Base-by-base conservation (phyloP, 2,888 invertebrate genomes). In the Himalopsyche japonica region DNA sequence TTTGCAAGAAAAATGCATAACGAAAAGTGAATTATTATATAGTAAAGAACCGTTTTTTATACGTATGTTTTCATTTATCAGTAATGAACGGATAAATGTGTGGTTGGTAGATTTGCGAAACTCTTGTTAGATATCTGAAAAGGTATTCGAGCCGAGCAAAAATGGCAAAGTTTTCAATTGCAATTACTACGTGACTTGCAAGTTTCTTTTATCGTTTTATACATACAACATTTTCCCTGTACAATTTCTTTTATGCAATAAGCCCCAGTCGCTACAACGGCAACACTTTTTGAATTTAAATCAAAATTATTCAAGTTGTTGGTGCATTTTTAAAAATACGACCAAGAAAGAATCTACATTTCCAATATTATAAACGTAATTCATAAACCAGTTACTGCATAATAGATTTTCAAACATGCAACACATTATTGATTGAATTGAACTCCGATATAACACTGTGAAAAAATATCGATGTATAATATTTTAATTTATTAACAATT, bases 171-270 rank as follows among this genome's bases (percentile, higher is more conserved):
- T 86, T 86, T 86, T 84, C 84, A 86, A 86, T 86, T 86, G 84
- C 83, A 84, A 84, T 86, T 84, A 83, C 77, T 48, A 86, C 86
- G 86, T 86, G 86, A 86, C 86, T 84, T 81, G 83, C 79, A 82
- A 81, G 83, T 76, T 48, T 57, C 47, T 79, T 27, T 43, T 57
- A 20, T 57, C 57, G 57, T 57, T 57, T 57, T 47, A 77, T 82
- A 27, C 79, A 48, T 48, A 77, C 80, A 84, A 34, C 30, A 76
- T 76, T 76, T 57, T 57, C 57, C 20, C 43, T 15, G 4, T 15
- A 43, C 43, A 43, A 3, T 43, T 43, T 43, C 43, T 43, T 20
- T 20, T 57, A 57, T 57, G 57, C 57, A 57, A 57, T 57, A 57
- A 57, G 20, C 57, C 57, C 57, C 57, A 10, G 6, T 8, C 20